These are phyloP conservation scores for Spisula solida DNA, from an alignment of 2,888 invertebrate species.

Conservation along the genomic window DNA sequence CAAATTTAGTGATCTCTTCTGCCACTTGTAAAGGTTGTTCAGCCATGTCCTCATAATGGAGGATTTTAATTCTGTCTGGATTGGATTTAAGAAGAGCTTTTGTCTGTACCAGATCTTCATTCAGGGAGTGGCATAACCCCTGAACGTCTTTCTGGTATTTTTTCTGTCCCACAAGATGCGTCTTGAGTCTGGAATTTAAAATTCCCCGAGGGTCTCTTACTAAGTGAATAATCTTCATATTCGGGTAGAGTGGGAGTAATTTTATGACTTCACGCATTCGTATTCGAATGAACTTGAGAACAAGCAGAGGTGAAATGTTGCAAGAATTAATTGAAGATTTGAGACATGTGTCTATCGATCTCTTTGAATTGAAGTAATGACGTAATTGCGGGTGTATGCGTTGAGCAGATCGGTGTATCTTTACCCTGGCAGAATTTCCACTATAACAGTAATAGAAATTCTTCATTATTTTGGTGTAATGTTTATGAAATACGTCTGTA, in stretches of 20 bases:
- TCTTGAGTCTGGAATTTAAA: conserved; percentile 26
- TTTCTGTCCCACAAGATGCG: not conserved
- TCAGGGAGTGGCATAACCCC: not conserved
- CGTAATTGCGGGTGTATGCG: not conserved
- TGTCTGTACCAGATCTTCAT: conserved; percentile 20
- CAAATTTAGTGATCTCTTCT: conserved; percentile 25
- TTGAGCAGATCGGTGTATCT: not conserved
- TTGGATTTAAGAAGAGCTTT: conserved; percentile 13
- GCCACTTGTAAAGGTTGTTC: not conserved
- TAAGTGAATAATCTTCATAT: conserved; percentile 55
- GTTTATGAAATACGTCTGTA: conserved; percentile 45
- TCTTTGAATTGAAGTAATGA: not conserved
- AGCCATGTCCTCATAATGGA: conserved; percentile 50
- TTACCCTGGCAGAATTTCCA: not conserved
- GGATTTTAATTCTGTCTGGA: conserved; percentile 33
- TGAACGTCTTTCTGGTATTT: not conserved
- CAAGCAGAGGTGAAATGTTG: not conserved
- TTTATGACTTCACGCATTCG: conserved; percentile 20
- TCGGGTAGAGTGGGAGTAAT: conserved; percentile 38
- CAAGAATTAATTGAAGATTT: conserved; percentile 17
- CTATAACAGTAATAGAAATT: conserved; percentile 32
- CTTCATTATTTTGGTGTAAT: conserved; percentile 55
- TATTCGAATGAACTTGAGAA: conserved; percentile 42
- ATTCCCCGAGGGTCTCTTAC: conserved; percentile 50
- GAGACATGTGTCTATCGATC: conserved; percentile 29